Evolutionary conservation across 2,113 vertebrate species (phyloP).

Genomic region (Percopsis transmontana): DNA sequence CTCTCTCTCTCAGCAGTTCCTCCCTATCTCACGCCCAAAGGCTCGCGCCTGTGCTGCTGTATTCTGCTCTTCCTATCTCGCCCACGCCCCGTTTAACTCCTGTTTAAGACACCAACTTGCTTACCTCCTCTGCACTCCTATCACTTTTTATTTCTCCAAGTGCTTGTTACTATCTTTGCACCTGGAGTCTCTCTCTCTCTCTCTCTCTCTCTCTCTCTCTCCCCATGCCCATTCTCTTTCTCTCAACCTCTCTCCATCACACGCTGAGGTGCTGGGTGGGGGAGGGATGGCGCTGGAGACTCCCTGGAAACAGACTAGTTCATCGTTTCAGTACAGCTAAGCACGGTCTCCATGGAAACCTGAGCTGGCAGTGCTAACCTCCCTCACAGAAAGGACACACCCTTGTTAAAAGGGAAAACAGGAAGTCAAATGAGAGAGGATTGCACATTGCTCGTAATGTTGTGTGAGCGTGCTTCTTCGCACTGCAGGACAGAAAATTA

Average conservation of each 20-base stretch:
- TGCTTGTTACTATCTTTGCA: slow-evolving; percentile 12
- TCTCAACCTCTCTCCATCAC: slow-evolving; percentile 33
- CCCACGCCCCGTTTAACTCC: slow-evolving; percentile 18
- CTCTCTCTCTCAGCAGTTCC: slow-evolving; percentile 38
- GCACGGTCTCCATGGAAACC: slow-evolving; percentile 72
- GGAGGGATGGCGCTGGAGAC: slow-evolving; percentile 59
- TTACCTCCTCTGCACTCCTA: neutral
- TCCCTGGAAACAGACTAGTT: slow-evolving; percentile 61
- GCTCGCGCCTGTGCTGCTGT: slow-evolving; percentile 21
- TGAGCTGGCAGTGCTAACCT: slow-evolving; percentile 50
- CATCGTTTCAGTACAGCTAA: slow-evolving; percentile 61
- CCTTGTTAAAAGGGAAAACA: slow-evolving; percentile 60
- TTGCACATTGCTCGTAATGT: neutral
- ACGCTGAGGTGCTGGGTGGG: slow-evolving; percentile 50
- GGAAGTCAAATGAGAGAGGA: no score
- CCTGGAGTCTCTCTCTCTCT: slow-evolving; percentile 6
- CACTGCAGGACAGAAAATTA: neutral
- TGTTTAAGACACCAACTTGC: slow-evolving; percentile 6
- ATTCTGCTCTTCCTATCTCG: slow-evolving; percentile 42
- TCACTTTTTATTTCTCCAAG: slow-evolving; percentile 35
- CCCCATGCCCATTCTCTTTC: slow-evolving; percentile 32
- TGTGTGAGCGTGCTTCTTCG: neutral
- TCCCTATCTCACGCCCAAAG: slow-evolving; percentile 34
- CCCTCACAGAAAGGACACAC: slow-evolving; percentile 66
- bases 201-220: slow-evolving; percentile 19